These are phyloP conservation scores for Eupithecia centaureata DNA, from an alignment of 2,888 invertebrate species.

Conservation along the genomic window DNA sequence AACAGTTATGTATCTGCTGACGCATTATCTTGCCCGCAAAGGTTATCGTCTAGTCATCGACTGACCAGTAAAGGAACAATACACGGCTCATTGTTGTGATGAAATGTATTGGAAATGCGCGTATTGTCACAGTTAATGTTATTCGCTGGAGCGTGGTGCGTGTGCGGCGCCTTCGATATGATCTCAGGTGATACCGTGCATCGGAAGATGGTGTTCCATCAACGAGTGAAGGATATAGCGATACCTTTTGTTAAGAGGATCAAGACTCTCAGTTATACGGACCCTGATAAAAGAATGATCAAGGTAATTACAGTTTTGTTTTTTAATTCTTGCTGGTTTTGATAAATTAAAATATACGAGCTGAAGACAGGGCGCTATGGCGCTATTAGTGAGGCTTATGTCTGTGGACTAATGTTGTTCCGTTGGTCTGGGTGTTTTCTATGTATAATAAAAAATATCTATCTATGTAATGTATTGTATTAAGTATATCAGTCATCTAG, in stretches of 20 bases:
- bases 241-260: slow-evolving; percentile 79
- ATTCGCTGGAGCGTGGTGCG: slow-evolving; percentile 55
- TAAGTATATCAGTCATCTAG: too few relatives aligned
- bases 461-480: too few relatives aligned
- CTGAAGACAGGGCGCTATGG: too few relatives aligned
- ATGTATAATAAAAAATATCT: too few relatives aligned
- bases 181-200: slow-evolving; percentile 77
- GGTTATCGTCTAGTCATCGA: slow-evolving; percentile 60
- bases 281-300: slow-evolving; percentile 73
- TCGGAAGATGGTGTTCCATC: slow-evolving; percentile 79
- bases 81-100: slow-evolving; percentile 44
- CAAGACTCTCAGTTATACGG: slow-evolving; percentile 66
- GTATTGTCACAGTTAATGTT: slow-evolving; percentile 57
- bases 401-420: too few relatives aligned
- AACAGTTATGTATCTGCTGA: slow-evolving; percentile 13
- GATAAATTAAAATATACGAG: not conserved
- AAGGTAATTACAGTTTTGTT: too few relatives aligned
- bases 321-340: not conserved
- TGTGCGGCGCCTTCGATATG: slow-evolving; percentile 70
- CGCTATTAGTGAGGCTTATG: too few relatives aligned
- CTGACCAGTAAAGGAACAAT: slow-evolving; percentile 45
- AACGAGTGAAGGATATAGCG: slow-evolving; percentile 77
- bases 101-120: slow-evolving; percentile 69
- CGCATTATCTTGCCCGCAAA: slow-evolving; percentile 43
- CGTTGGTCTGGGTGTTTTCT: too few relatives aligned